Conservation (phyloP, 2,888 invertebrate genomes). For the Tetrapedia diversipes region DNA sequence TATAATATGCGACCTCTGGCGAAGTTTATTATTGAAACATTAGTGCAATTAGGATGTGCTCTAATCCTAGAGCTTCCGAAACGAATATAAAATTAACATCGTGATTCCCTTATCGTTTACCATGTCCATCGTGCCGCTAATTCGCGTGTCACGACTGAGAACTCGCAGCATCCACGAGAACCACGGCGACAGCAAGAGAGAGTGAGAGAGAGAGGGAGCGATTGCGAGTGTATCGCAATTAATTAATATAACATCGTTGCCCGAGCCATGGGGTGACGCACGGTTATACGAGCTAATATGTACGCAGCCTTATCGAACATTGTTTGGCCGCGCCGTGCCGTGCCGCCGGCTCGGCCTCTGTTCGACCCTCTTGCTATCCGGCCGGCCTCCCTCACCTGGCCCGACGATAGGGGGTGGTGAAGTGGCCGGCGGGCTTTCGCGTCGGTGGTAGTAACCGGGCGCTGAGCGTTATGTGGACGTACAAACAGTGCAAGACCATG, state of each 20-base stretch:
- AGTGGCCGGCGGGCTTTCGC: conserved; percentile 69
- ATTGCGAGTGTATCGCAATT: conserved; percentile 47
- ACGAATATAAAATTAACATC: no score
- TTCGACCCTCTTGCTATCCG: conserved; percentile 59
- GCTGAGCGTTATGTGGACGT: conserved; percentile 83
- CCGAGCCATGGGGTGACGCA: conserved; percentile 68
- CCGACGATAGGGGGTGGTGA: conserved; percentile 62
- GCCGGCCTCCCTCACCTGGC: conserved; percentile 54
- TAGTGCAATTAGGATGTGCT: no score
- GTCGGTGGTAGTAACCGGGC: conserved; percentile 70
- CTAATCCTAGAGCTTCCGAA: no score
- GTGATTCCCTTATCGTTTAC: no score
- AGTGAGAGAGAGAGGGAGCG: background rate
- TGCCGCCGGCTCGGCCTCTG: conserved; percentile 52
- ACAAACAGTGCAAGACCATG: conserved; percentile 84
- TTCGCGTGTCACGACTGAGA: background rate
- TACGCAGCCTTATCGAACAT: conserved; percentile 81
- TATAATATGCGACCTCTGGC: no score
- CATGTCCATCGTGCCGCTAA: background rate
- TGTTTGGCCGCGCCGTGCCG: conserved; percentile 76
- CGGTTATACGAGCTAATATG: conserved; percentile 78
- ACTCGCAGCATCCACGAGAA: background rate
- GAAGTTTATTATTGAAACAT: no score
- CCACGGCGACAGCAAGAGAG: no score
- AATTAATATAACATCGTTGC: conserved; percentile 73